Evolutionary conservation across 2,888 invertebrate genomes (phyloP).

Genomic region (Cephus pulcher): DNA sequence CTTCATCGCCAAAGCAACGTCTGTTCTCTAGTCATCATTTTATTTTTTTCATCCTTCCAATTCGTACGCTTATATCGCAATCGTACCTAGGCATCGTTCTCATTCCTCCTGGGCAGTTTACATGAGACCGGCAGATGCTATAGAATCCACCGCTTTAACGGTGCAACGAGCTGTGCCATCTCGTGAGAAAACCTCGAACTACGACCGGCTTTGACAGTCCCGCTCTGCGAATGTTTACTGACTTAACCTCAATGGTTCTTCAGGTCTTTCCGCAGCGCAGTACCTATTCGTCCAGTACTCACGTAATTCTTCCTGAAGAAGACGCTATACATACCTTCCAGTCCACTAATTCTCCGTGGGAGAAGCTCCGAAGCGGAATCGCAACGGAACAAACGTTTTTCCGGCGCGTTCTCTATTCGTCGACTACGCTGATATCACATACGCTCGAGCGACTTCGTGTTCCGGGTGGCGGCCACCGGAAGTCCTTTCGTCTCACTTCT

Average conservation of each 20-base stretch:
- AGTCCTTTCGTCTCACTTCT: slow-evolving; percentile 55
- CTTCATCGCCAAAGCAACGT: neutral
- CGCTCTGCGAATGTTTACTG: neutral
- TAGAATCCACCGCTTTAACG: neutral
- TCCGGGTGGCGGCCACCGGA: slow-evolving; percentile 61
- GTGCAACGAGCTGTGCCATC: neutral
- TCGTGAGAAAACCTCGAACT: neutral
- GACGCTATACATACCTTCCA: neutral
- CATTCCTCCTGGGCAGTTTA: neutral
- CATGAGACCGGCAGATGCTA: neutral
- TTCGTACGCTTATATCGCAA: neutral
- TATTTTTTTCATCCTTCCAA: neutral
- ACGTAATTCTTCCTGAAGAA: neutral
- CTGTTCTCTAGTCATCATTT: neutral
- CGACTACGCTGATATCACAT: slow-evolving; percentile 9
- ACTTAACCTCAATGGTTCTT: neutral
- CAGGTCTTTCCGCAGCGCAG: neutral
- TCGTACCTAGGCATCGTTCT: neutral
- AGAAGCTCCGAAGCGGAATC: neutral
- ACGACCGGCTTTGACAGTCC: neutral
- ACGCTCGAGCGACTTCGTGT: slow-evolving; percentile 53
- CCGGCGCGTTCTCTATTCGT: slow-evolving; percentile 6
- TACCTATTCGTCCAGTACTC: neutral
- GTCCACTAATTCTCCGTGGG: neutral
- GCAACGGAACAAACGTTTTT: neutral